Evolutionary conservation across 2,888 invertebrate species (phyloP).

Genomic region (Epinotia brunnichana): DNA sequence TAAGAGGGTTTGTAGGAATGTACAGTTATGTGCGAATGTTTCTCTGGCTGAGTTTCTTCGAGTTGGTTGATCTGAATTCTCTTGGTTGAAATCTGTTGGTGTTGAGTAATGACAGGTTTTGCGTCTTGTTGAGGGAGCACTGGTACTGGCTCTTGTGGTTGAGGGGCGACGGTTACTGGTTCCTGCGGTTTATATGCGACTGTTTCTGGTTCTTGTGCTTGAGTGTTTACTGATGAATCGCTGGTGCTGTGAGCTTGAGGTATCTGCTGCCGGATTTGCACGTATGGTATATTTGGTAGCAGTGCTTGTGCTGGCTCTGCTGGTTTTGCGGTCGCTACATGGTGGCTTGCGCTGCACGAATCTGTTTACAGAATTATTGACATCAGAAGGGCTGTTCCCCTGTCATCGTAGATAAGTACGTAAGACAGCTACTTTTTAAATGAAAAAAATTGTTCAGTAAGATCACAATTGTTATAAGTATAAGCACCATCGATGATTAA

Average conservation of each 20-base stretch:
- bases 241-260: not conserved
- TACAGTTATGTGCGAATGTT: not conserved
- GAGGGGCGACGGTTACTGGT: not conserved
- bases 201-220: not conserved
- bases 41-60: not conserved
- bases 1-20: not conserved
- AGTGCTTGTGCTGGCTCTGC: not conserved
- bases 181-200: not conserved
- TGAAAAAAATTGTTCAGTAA: too few species aligned
- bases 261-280: slow-evolving; percentile 14
- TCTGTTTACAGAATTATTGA: slow-evolving; percentile 6
- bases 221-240: not conserved
- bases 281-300: not conserved
- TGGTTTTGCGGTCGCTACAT: not conserved
- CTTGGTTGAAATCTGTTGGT: not conserved
- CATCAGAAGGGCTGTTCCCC: not conserved
- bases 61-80: slow-evolving; percentile 11
- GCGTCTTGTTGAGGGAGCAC: not conserved
- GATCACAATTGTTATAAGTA: too few species aligned
- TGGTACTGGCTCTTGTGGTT: too few species aligned
- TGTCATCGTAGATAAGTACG: too few species aligned
- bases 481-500: too few species aligned
- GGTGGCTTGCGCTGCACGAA: slow-evolving; percentile 20
- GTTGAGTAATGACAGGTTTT: not conserved
- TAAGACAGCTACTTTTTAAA: too few species aligned